A percentile compares a stretch with the other conserved stretches of the same genome.
These are phyloP conservation scores for Nomia melanderi DNA, from an alignment of 1,140 invertebrate genomes.

Conservation along the genomic window DNA sequence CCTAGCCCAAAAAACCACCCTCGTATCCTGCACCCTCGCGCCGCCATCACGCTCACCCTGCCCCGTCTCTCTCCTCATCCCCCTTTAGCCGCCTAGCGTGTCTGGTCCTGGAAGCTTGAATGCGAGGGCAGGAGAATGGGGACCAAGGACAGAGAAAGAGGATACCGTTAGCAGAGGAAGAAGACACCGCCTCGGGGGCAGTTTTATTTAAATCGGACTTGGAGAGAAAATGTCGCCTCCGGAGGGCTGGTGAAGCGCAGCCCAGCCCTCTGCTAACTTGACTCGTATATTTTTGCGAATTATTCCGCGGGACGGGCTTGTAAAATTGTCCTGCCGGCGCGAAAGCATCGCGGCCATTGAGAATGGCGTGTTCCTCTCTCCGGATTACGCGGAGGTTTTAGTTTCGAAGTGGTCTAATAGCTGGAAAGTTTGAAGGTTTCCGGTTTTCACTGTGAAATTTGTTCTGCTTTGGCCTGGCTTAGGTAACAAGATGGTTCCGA, in stretches of 20 bases:
- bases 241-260: conserved; percentile 2
- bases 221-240: conserved; percentile 35
- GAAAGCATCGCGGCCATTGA: neutral
- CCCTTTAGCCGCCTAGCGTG: neutral
- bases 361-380: neutral
- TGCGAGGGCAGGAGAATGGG: neutral
- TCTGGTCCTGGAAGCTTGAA: conserved; percentile 45
- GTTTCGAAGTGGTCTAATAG: too few relatives aligned
- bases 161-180: neutral
- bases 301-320: conserved; percentile 3
- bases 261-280: conserved; percentile 1
- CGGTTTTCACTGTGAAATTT: too few relatives aligned
- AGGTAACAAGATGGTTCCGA: too few relatives aligned
- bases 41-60: neutral
- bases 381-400: too few relatives aligned
- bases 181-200: conserved; percentile 51
- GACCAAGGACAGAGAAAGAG: neutral
- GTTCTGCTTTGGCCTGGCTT: too few relatives aligned
- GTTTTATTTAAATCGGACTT: conserved; percentile 64
- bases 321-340: neutral
- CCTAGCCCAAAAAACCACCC: conserved; percentile 56
- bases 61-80: neutral
- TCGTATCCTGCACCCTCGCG: conserved; percentile 38
- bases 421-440: too few relatives aligned
- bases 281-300: conserved; percentile 35